Evolutionary conservation across 92 coral and sea anemone species (phyloP).

Genomic region (Heteractis magnifica): DNA sequence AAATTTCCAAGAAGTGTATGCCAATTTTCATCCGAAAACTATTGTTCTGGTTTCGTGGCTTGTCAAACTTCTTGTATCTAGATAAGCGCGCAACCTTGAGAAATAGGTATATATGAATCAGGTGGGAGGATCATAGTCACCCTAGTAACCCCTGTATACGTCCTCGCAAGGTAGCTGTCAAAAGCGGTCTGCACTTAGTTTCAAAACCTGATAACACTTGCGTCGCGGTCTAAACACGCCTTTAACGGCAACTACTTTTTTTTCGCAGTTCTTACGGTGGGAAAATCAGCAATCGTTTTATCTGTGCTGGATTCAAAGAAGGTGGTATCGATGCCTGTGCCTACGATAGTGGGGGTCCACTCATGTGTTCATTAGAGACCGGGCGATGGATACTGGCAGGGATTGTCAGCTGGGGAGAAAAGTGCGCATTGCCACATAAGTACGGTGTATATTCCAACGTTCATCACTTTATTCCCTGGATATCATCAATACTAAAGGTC

Average conservation of each 20-base stretch:
- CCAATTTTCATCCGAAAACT: no score
- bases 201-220: neutral
- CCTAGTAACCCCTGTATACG: no score
- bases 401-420: conserved; percentile 93
- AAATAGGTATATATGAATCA: no score
- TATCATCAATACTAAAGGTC: conserved; percentile 40
- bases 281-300: conserved; percentile 69
- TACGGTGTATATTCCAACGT: conserved; percentile 98
- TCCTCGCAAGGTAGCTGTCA: no score
- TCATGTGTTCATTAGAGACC: conserved; percentile 73
- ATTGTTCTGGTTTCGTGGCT: no score
- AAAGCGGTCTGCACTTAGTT: no score
- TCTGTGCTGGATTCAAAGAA: conserved; percentile 98
- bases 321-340: conserved; percentile 95
- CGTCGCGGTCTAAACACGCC: neutral
- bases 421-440: conserved; percentile 86
- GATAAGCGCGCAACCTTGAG: no score
- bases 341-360: conserved; percentile 97
- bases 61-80: no score
- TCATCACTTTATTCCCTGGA: conserved; percentile 74
- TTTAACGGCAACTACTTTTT: neutral
- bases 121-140: no score
- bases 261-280: conserved; percentile 82
- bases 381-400: conserved; percentile 92
- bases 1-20: no score